Evolutionary conservation across 1,140 invertebrate genomes (phyloP).

Genomic region (Tetramorium alpestre): DNA sequence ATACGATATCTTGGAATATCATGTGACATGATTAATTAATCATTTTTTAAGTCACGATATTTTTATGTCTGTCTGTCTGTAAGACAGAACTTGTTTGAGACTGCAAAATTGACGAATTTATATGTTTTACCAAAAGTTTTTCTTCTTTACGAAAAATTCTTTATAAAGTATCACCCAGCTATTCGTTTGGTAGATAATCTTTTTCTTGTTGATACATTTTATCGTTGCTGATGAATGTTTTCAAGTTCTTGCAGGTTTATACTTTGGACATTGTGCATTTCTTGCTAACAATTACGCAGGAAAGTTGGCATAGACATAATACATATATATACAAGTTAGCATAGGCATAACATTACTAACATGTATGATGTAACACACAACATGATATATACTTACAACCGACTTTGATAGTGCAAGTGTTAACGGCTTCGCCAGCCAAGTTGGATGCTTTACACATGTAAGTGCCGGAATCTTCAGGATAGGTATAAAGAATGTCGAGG

Average conservation of each 20-base stretch:
- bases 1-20: background rate
- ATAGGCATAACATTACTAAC: background rate
- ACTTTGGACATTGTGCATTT: background rate
- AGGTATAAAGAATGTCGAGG: constrained; percentile 96
- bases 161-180: background rate
- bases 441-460: constrained; percentile 98
- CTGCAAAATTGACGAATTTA: background rate
- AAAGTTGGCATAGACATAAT: background rate
- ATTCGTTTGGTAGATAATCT: constrained; percentile 9
- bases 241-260: background rate
- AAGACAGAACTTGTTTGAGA: background rate
- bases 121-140: background rate
- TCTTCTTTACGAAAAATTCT: background rate
- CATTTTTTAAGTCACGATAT: background rate
- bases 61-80: background rate
- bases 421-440: constrained; percentile 95
- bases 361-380: background rate
- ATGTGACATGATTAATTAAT: background rate
- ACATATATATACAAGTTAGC: background rate
- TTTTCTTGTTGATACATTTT: background rate
- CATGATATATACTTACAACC: constrained; percentile 86
- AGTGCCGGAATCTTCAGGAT: constrained; percentile 96
- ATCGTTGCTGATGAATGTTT: background rate
- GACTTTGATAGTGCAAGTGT: constrained; percentile 95
- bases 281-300: constrained; percentile 38